Evolutionary conservation across 1,140 invertebrate species (phyloP), one percentile per base, ranked within the genome.

Genomic region (Drosophila quadrilineata): DNA sequence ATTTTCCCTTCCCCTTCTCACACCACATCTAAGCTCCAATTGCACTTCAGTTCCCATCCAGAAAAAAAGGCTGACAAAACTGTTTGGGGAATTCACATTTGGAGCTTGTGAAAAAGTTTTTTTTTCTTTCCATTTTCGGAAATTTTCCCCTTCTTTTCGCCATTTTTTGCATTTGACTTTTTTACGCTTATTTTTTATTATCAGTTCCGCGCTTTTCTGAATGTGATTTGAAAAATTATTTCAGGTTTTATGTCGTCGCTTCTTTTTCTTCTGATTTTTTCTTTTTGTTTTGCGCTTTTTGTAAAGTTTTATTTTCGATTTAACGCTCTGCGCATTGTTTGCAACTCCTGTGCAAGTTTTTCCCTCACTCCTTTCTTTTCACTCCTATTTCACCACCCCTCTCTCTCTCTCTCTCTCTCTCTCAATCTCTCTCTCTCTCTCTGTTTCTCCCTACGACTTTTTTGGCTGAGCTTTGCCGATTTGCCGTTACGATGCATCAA

Each of bases 81-180:
- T 29, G 60, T 75, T 80, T 54, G 52, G 69, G 59, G 65, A 65
- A 79, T 79, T 75, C 67, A 28, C 64, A 62, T 67, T 66, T 62
- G 43, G n/a, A n/a, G n/a, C n/a, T n/a, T 41, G 45, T 19, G 31
- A 33, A 19, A 62, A 67, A 54, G 35, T 69, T 80, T 76, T 59
- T 31, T 46, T 36, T 48, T 38, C 49, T 68, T 73, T 68, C 49
- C 59, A 54, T 48, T 73, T 65, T 48, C 59, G n/a, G n/a, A n/a
- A n/a, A n/a, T n/a, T n/a, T n/a, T n/a, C n/a, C n/a, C n/a, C 53
- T 28, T 58, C 48, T 58, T 16, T 22, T 58, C n/a, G 6, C 5
- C 12, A 28, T 56, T 49, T 62, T 62, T 57, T 63, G 57, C 57
- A 69, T 63, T 71, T 68, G 43, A 60, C 56, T 67, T 60, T 64